Evolutionary conservation across 2,797 vertebrate genomes (phyloP).

Genomic region (Euthynnus affinis): DNA sequence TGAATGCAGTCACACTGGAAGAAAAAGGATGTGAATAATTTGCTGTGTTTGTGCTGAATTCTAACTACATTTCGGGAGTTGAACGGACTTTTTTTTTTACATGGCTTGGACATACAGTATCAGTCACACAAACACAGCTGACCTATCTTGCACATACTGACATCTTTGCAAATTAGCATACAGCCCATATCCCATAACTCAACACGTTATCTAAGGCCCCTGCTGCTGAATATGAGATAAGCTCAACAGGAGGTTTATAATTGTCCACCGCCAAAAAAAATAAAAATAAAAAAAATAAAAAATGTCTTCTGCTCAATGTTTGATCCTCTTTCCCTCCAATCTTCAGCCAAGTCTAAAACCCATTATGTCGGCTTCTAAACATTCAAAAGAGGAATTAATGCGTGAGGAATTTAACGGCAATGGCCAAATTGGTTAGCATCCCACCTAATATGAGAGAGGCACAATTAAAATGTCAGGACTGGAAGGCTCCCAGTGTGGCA

Average conservation of each 20-base stretch:
- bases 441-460: conserved; percentile 60
- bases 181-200: conserved; percentile 18
- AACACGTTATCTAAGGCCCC: conserved; percentile 56
- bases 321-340: conserved; percentile 69
- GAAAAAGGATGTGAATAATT: conserved; percentile 10
- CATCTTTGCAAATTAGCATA: neutral
- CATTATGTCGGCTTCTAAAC: conserved; percentile 83
- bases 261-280: conserved; percentile 28
- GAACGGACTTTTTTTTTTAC: neutral
- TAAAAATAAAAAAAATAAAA: conserved; percentile 18
- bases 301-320: conserved; percentile 39
- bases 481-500: conserved; percentile 68
- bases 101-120: neutral
- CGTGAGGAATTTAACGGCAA: conserved; percentile 65
- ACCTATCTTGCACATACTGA: conserved; percentile 19
- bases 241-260: conserved; percentile 68
- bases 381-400: conserved; percentile 72
- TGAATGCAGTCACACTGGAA: conserved; percentile 1
- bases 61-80: neutral
- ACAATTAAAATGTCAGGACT: conserved; percentile 79
- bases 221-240: conserved; percentile 58
- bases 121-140: neutral
- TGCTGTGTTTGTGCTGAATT: neutral
- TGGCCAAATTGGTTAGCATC: conserved; percentile 67
- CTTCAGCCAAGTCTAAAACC: conserved; percentile 77